Evolutionary conservation across 2,888 invertebrate species (phyloP).

Genomic region (Chymomyza caudatula): DNA sequence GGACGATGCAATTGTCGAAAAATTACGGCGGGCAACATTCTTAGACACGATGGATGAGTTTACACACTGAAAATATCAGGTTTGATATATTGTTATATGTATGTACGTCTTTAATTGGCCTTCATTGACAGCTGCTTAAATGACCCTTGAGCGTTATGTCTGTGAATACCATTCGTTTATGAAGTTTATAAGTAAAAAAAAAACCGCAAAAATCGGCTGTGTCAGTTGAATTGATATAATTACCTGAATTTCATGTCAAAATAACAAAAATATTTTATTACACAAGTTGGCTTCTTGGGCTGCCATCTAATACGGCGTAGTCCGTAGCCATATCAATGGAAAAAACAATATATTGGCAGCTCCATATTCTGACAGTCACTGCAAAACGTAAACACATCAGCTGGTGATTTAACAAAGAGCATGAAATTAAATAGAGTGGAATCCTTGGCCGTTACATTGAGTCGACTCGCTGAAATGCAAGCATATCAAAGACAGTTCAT

Average conservation of each 20-base stretch:
- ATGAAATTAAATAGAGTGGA: too few species aligned
- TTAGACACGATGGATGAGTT: neutral
- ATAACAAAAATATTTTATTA: neutral
- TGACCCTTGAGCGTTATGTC: neutral
- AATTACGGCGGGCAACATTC: constrained; percentile 75
- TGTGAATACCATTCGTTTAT: neutral
- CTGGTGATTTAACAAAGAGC: too few species aligned
- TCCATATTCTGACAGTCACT: neutral
- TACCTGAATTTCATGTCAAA: neutral
- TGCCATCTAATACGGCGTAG: neutral
- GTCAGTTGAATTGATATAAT: neutral
- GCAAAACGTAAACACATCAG: neutral
- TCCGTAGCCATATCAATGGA: neutral
- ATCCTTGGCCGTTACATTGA: too few species aligned
- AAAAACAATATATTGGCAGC: neutral
- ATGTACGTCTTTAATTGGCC: neutral
- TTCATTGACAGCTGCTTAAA: neutral
- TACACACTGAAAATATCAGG: neutral
- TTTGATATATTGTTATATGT: neutral
- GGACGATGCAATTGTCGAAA: constrained; percentile 74
- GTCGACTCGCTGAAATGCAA: too few species aligned
- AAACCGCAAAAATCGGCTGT: too few species aligned
- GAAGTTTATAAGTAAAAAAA: neutral
- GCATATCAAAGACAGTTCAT: too few species aligned
- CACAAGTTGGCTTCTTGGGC: neutral